Percentiles rank a stretch among this genome's conserved stretches.
Conservation (phyloP, 2,113 vertebrate genomes). For the Cyrtonyx montezumae region DNA sequence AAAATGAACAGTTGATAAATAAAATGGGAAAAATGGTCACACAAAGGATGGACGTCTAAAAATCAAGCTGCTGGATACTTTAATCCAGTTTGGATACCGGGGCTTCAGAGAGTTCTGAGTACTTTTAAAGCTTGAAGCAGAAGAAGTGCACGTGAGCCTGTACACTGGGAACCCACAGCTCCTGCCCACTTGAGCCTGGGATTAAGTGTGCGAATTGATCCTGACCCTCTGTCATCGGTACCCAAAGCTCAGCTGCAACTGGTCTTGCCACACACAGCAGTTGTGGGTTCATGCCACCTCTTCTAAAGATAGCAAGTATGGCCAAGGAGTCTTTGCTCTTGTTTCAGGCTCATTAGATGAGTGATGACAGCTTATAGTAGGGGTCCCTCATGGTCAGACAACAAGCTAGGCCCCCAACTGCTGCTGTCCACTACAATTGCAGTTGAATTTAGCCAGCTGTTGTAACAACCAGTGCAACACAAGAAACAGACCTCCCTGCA, state of each 20-base stretch:
- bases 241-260: conserved; percentile 1
- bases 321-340: conserved; percentile 35
- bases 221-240: conserved; percentile 49
- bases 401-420: conserved; percentile 52
- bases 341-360: conserved; percentile 69
- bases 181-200: neutral
- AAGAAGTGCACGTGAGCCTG: neutral
- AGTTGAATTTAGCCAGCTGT: conserved; percentile 59
- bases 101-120: neutral
- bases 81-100: neutral
- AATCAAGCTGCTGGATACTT: neutral
- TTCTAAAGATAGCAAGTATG: conserved; percentile 13
- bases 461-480: neutral
- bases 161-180: neutral
- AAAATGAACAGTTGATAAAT: neutral
- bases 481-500: neutral
- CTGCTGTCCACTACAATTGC: conserved; percentile 50
- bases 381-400: conserved; percentile 12
- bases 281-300: neutral
- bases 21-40: neutral
- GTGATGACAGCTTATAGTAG: conserved; percentile 65
- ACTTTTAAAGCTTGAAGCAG: neutral
- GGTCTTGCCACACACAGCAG: conserved; percentile 12
- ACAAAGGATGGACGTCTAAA: neutral
- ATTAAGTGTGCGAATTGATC: conserved; percentile 54